Conservation (phyloP, 1,140 invertebrate species). For the Maniola jurtina region DNA sequence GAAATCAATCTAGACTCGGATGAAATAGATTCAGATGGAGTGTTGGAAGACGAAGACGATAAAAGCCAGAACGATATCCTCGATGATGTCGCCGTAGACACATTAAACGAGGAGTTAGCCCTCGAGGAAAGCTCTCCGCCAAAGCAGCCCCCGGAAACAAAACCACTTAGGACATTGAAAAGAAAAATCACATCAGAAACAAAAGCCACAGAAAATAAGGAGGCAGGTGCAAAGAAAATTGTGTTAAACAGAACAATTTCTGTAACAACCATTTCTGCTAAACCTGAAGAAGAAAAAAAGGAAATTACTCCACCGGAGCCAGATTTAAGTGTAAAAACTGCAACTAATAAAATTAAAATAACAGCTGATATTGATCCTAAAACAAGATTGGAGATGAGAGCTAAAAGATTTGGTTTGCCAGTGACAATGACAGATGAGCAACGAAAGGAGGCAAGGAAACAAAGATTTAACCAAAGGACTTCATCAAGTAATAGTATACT, state of each 20-base stretch:
- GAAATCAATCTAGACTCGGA: constrained; percentile 72
- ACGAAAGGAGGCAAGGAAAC: constrained; percentile 84
- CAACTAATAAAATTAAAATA: constrained; percentile 76
- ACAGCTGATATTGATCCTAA: constrained; percentile 81
- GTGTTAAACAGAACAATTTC: constrained; percentile 84
- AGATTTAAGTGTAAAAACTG: constrained; percentile 33
- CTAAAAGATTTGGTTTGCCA: constrained; percentile 88
- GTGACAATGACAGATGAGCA: constrained; percentile 77
- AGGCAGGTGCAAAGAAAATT: constrained; percentile 78
- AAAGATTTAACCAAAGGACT: constrained; percentile 79
- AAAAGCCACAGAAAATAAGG: constrained; percentile 50
- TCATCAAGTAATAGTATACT: constrained; percentile 51
- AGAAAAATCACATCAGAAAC: constrained; percentile 61
- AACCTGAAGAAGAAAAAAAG: constrained; percentile 37
- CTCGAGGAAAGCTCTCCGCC: constrained; percentile 55
- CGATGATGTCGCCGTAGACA: constrained; percentile 65
- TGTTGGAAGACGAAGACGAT: constrained; percentile 79
- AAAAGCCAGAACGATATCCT: constrained; percentile 76
- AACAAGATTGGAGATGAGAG: constrained; percentile 87
- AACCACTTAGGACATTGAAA: constrained; percentile 58
- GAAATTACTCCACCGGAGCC: constrained; percentile 31
- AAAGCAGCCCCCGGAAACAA: constrained; percentile 43
- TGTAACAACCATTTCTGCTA: constrained; percentile 59
- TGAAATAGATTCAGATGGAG: constrained; percentile 75
- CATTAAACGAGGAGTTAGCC: constrained; percentile 67